Evolutionary conservation across 2,113 vertebrate species (phyloP).

Genomic region (Colinus virginianus): DNA sequence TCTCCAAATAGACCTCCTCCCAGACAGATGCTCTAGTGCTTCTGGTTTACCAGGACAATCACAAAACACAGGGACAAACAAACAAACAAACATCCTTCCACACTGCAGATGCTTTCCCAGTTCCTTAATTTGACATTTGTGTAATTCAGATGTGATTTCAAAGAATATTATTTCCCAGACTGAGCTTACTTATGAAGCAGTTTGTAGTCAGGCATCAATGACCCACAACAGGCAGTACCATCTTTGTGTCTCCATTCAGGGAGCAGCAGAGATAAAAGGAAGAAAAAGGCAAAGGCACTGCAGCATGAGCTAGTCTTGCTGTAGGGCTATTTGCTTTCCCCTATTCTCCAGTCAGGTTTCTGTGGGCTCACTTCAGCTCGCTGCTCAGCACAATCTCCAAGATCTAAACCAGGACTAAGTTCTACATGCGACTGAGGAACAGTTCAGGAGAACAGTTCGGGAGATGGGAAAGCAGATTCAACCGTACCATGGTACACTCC

Average conservation of each 20-base stretch:
- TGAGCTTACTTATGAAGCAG: constrained; percentile 67
- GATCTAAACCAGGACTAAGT: not conserved
- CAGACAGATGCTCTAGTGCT: constrained; percentile 17
- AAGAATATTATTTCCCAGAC: constrained; percentile 78
- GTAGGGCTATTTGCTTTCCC: not conserved
- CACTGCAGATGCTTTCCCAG: constrained; percentile 72
- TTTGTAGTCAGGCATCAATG: constrained; percentile 70
- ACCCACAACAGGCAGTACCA: constrained; percentile 44
- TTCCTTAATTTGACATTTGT: constrained; percentile 76
- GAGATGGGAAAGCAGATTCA: not conserved
- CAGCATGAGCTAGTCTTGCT: not conserved
- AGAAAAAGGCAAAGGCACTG: not conserved
- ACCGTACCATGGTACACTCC: not conserved
- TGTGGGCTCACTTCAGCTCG: not conserved
- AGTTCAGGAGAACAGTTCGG: not conserved
- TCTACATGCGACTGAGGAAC: not conserved
- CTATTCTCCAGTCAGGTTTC: not conserved
- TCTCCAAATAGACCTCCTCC: constrained; percentile 55
- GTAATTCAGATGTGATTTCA: constrained; percentile 72
- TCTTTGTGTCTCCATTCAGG: constrained; percentile 29
- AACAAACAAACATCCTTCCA: constrained; percentile 49
- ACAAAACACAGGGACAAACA: not conserved
- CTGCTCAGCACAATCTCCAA: not conserved
- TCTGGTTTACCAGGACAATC: constrained; percentile 2
- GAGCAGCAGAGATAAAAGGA: not conserved